Conservation (phyloP, 2,888 invertebrate genomes). For the Rhingia campestris region DNA sequence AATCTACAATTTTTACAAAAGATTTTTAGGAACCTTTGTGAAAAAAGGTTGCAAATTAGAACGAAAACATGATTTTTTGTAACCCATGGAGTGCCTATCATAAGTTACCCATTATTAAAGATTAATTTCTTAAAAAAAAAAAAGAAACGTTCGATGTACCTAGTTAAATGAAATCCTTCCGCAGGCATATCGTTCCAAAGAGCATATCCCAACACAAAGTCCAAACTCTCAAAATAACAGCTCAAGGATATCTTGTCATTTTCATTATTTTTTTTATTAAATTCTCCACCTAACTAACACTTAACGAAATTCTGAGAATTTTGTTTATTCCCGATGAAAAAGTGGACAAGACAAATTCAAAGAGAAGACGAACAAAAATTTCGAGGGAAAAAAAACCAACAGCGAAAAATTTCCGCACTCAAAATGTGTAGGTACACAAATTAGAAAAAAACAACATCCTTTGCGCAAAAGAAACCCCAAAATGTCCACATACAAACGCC, state of each 20-base stretch:
- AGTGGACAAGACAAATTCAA: slow-evolving; percentile 18
- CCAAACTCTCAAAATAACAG: slow-evolving; percentile 49
- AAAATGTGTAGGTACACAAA: slow-evolving; percentile 30
- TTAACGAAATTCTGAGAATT: slow-evolving; percentile 68
- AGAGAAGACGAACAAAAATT: slow-evolving; percentile 22
- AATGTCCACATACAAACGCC: background rate
- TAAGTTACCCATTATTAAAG: no score
- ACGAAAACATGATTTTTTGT: no score
- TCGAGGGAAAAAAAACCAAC: slow-evolving; percentile 9
- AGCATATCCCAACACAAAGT: slow-evolving; percentile 25
- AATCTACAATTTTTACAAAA: no score
- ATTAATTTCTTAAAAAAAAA: no score
- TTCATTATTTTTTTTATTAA: slow-evolving; percentile 31
- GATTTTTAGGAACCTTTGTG: no score
- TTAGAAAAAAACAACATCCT: slow-evolving; percentile 43
- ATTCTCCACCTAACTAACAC: slow-evolving; percentile 65
- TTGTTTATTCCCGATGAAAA: slow-evolving; percentile 50
- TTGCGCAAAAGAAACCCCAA: slow-evolving; percentile 25
- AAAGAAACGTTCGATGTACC: no score
- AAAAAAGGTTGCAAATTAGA: no score
- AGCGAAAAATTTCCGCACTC: slow-evolving; percentile 45
- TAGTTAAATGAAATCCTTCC: background rate
- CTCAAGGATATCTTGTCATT: slow-evolving; percentile 42
- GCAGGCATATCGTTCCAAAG: slow-evolving; percentile 7
- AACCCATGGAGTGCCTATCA: no score